Evolutionary conservation across 2,113 vertebrate species (phyloP).

Genomic region (Bubo scandiacus): DNA sequence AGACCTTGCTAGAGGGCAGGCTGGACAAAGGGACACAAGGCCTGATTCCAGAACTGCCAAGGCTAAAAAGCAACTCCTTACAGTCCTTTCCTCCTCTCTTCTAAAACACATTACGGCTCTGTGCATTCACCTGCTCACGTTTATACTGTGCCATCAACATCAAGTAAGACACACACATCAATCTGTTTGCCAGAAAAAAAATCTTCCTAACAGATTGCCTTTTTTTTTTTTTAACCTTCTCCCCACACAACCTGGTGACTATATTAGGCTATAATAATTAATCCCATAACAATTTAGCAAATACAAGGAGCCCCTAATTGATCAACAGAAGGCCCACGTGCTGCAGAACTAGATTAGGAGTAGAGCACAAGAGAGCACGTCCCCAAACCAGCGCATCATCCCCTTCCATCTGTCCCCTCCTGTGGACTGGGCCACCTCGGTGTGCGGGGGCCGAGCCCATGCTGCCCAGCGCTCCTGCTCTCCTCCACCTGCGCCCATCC

Average conservation of each 20-base stretch:
- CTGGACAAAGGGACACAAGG: not conserved
- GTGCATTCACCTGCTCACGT: not conserved
- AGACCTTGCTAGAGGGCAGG: not conserved
- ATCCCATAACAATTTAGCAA: not conserved
- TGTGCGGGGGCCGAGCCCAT: rapidly evolving
- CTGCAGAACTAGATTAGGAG: not conserved
- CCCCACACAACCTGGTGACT: not conserved
- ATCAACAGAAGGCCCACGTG: not conserved
- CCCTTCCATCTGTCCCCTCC: not conserved
- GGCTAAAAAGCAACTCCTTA: not conserved
- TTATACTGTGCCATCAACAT: not conserved
- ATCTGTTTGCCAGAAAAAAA: not conserved
- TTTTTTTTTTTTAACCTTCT: not conserved
- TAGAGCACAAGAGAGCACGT: not conserved
- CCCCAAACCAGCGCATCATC: not conserved
- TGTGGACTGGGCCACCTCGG: not conserved
- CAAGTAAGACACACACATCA: not conserved
- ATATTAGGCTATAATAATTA: not conserved
- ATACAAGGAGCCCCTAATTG: not conserved
- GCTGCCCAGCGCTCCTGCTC: not conserved
- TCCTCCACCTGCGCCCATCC: not conserved
- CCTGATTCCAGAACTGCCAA: not conserved
- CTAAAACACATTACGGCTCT: not conserved
- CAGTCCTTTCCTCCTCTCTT: not conserved
- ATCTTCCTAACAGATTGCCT: not conserved